Percentiles rank a stretch among this genome's conserved stretches.
Conservation (phyloP, 2,797 vertebrate species). For the Pantherophis vulpinus region DNA sequence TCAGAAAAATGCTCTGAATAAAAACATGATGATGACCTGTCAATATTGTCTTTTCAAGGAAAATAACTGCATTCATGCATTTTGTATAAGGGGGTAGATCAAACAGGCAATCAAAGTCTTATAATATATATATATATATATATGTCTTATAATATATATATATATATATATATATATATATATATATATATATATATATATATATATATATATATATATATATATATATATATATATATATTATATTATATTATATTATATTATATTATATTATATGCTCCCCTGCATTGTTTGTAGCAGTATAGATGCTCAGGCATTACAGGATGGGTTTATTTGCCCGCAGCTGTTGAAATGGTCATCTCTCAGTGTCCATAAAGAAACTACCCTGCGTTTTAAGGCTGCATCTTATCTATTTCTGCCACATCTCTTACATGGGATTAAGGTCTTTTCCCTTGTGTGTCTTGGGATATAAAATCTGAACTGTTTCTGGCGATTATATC, state of each 20-base stretch:
- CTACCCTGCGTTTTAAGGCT: not conserved
- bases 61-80: conserved; percentile 36
- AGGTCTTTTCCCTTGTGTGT: not conserved
- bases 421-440: not conserved
- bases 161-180: too few species aligned
- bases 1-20: conserved; percentile 26
- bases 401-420: not conserved
- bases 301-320: not conserved
- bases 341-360: not conserved
- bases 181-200: not conserved
- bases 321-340: conserved; percentile 11
- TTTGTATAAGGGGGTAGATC: conserved; percentile 40
- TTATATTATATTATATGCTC: conserved; percentile 15
- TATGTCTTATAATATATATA: conserved; percentile 1
- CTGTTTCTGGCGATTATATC: not conserved
- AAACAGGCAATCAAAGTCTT: conserved; percentile 29
- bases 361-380: not conserved
- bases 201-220: not conserved
- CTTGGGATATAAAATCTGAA: not conserved
- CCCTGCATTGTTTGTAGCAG: conserved; percentile 26
- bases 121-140: not conserved
- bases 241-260: too few species aligned
- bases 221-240: not conserved
- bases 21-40: conserved; percentile 32
- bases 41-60: conserved; percentile 35